Base-by-base conservation (phyloP, 2,888 invertebrate genomes). In the Andrena praecox region DNA sequence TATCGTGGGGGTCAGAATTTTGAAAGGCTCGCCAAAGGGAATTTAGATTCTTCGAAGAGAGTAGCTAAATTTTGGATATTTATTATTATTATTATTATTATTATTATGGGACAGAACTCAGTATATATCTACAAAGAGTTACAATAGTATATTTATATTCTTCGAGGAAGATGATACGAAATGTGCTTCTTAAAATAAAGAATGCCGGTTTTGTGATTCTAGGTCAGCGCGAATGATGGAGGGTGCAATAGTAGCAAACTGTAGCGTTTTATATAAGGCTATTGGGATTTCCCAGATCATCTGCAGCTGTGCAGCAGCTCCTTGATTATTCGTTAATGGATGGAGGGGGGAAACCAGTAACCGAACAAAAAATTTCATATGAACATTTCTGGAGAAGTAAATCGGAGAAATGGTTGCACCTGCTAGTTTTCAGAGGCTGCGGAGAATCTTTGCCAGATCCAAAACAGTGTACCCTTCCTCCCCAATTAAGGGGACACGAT, bases 211-310 rank as follows among this genome's bases (percentile, higher is more conserved):
- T 60, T 60, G 2, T n/a, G 29, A 31, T n/a, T 31, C n/a, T 60
- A 31, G 16, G 12, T 60, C 2, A 16, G 31, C 29, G 31, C 5
- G 29, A 33, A 8, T 62, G 33, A 62, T 31, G 62, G 6, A 20
- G 8, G 16, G 31, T 31, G 60, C 60, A 60, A 60, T n/a, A 8
- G 2, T n/a, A n/a, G n/a, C n/a, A 2, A n/a, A 60, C 31, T 60
- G 7, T 31, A 16, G 27, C n/a, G 29, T 31, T 16, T 31, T 62
- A 62, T 20, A 12, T 20, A 35, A 35, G 20, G 20, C 31, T 35
- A 20, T 62, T 35, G 20, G n/a, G 8, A 62, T 62, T 62, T 62
- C 33, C 62, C 62, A 35, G 62, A 33, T 62, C 6, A 62, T 35
- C 33, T 8, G 8, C 29, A 62, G 33, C 35, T n/a, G 10, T 62